Conservation (phyloP, 1,140 invertebrate genomes). For the Drosophila watanabei region DNA sequence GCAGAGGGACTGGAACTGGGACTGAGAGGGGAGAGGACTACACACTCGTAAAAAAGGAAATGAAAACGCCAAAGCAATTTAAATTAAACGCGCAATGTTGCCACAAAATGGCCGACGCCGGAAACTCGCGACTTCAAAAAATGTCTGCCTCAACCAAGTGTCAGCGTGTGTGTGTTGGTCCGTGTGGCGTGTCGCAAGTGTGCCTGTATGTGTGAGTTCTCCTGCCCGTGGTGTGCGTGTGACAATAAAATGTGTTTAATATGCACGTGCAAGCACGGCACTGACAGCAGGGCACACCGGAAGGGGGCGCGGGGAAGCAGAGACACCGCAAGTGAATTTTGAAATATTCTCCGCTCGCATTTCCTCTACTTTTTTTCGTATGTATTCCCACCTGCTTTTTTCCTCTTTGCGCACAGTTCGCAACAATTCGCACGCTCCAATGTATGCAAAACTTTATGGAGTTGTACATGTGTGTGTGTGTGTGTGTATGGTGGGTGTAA, state of each 20-base stretch:
- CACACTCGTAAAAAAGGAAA: slow-evolving; percentile 49
- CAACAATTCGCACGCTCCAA: slow-evolving; percentile 58
- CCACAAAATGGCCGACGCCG: slow-evolving; percentile 57
- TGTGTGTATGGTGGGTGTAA: slow-evolving; percentile 28
- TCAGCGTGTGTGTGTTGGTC: slow-evolving; percentile 18
- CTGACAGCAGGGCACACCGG: slow-evolving; percentile 15
- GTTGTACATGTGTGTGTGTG: slow-evolving; percentile 14
- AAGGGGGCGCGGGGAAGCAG: not conserved
- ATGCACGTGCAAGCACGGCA: slow-evolving; percentile 67
- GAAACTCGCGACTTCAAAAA: slow-evolving; percentile 55
- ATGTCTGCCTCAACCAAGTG: slow-evolving; percentile 50
- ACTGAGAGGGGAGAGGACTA: not conserved
- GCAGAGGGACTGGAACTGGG: not conserved
- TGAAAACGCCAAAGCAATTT: slow-evolving; percentile 72
- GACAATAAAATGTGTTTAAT: slow-evolving; percentile 77
- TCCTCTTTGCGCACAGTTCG: slow-evolving; percentile 26
- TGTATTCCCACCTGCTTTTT: not conserved
- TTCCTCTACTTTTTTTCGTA: not conserved
- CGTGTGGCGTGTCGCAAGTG: slow-evolving; percentile 21
- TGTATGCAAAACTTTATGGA: slow-evolving; percentile 64
- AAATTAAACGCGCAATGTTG: slow-evolving; percentile 69
- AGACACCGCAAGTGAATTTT: slow-evolving; percentile 49
- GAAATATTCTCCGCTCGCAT: slow-evolving; percentile 29
- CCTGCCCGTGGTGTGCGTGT: slow-evolving; percentile 47
- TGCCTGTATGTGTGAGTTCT: slow-evolving; percentile 28